Conservation (phyloP, 2,888 invertebrate species). For the Himalopsyche kuldschensis region DNA sequence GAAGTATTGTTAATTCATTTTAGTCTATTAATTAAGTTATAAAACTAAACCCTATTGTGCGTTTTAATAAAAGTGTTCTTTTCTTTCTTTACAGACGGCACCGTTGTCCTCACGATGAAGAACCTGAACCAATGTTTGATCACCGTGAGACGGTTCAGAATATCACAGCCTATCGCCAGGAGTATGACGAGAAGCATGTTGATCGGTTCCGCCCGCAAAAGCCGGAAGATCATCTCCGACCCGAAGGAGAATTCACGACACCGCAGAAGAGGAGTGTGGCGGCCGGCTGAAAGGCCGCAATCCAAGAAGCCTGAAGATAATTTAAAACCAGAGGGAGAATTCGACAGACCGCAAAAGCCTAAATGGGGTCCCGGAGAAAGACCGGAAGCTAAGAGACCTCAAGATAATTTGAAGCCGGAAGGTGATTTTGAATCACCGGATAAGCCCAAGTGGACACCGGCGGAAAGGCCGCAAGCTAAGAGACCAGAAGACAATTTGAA, state of each 20-base stretch:
- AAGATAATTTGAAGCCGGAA: slow-evolving; percentile 65
- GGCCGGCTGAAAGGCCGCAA: slow-evolving; percentile 50
- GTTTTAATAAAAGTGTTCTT: neutral
- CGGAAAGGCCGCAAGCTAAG: slow-evolving; percentile 53
- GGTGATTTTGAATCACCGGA: slow-evolving; percentile 60
- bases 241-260: slow-evolving; percentile 49
- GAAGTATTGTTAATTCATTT: neutral
- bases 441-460: slow-evolving; percentile 49
- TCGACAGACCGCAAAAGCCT: slow-evolving; percentile 49
- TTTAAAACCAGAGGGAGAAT: slow-evolving; percentile 57
- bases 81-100: slow-evolving; percentile 68
- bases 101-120: slow-evolving; percentile 76
- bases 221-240: slow-evolving; percentile 71
- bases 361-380: slow-evolving; percentile 58
- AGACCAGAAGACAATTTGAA: slow-evolving; percentile 63
- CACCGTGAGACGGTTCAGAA: slow-evolving; percentile 53
- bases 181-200: slow-evolving; percentile 68
- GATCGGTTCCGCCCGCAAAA: slow-evolving; percentile 62
- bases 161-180: slow-evolving; percentile 65
- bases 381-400: slow-evolving; percentile 57
- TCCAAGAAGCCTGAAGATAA: slow-evolving; percentile 51
- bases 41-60: too few species aligned
- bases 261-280: slow-evolving; percentile 45
- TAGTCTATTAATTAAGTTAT: too few species aligned
- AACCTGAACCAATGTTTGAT: slow-evolving; percentile 60